Base-by-base conservation (phyloP, 2,797 vertebrate genomes). In the Pagetopsis macropterus region DNA sequence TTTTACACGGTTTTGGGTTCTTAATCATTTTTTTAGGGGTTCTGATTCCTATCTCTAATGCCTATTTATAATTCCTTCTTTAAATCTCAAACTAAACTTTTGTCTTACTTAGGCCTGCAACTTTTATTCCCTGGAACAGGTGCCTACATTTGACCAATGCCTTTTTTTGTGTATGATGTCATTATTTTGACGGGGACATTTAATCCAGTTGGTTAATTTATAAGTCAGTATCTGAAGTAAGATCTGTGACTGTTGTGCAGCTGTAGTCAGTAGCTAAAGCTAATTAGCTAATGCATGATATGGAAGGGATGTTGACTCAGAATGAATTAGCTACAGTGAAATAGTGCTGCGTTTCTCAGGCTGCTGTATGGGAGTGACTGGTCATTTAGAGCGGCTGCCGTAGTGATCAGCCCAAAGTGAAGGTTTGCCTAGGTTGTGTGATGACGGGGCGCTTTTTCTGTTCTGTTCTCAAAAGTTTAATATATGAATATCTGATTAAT, bases 211-310 rank as follows among this genome's bases (percentile, higher is more conserved):
- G 11, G 75, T 78, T 70, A 52, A 84, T 85, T 78, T 73, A 78
- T 88, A 50, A 79, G 59, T 86, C 68, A 13, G 55, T 75, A 44
- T 75, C 45, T n/a, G 9, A 49, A 31, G 16, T 41, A 52, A 75
- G 57, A 79, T 75, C 45, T 55, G 65, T 80, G 71, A 51, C 69
- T 52, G 75, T 58, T 46, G 49, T 75, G 73, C 75, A 74, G 72
- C 82, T 81, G 69, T 40, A 67, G 84, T 85, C 87, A 76, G 82
- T 84, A 82, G 79, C 86, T 85, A 7, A 41, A 49, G 66, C 79
- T 87, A 78, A 86, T 89, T 75, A 89, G 74, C 81, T 89, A 83
- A 91, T 87, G 87, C 72, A 67, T 5, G 46, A 65, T 68, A 51
- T 43, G 1, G 65, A 84, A 72, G 74, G 73, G 61, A 70, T 57